Conservation (phyloP, 2,888 invertebrate species). For the Pteria penguin region DNA sequence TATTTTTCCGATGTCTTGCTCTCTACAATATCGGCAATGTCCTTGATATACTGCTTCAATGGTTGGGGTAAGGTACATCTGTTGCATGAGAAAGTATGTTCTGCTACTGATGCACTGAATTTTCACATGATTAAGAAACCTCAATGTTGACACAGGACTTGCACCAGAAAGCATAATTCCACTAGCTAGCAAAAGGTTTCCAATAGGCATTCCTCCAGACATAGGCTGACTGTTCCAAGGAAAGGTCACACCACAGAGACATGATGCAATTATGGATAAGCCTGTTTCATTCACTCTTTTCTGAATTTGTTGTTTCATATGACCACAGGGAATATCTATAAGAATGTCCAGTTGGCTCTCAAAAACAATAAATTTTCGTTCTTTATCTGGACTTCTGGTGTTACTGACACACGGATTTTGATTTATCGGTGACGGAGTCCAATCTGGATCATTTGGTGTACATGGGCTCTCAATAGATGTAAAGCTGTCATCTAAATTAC, state of each 20-base stretch:
- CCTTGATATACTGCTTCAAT: neutral
- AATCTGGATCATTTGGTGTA: too few relatives aligned
- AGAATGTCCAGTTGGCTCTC: neutral
- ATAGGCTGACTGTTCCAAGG: constrained; percentile 3
- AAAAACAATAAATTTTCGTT: neutral
- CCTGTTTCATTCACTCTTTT: too few relatives aligned
- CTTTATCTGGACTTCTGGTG: too few relatives aligned
- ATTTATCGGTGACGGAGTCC: too few relatives aligned
- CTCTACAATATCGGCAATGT: neutral
- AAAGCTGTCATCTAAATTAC: too few relatives aligned
- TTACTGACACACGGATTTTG: too few relatives aligned
- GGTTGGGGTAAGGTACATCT: neutral
- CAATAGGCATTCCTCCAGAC: constrained; percentile 17
- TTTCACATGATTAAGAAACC: neutral
- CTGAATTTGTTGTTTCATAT: too few relatives aligned
- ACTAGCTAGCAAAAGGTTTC: constrained; percentile 6
- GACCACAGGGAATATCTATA: too few relatives aligned
- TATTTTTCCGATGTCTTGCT: too few relatives aligned
- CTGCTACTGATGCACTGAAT: neutral
- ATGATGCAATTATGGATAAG: too few relatives aligned
- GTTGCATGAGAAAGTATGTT: neutral
- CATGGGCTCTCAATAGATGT: too few relatives aligned
- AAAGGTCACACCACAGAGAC: neutral
- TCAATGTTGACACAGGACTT: neutral
- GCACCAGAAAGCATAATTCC: constrained; percentile 5